Percentiles rank a stretch among this genome's conserved stretches.
These are phyloP conservation scores for Cirrhinus molitorella DNA, from an alignment of 2,797 vertebrate genomes.

Conservation along the genomic window DNA sequence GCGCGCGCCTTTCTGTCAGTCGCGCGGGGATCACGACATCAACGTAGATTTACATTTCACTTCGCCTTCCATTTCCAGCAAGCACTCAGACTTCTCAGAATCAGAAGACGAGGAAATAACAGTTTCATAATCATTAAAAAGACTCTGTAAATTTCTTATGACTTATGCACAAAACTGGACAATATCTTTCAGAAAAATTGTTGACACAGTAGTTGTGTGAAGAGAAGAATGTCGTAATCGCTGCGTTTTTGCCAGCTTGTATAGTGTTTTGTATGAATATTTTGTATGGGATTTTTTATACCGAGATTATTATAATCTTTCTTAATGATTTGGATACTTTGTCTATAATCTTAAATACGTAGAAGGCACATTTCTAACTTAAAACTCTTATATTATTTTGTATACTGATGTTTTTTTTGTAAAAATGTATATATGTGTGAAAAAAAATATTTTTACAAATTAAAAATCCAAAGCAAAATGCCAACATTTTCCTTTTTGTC, in stretches of 20 bases:
- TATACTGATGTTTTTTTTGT: conserved; percentile 81
- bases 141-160: not conserved
- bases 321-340: conserved; percentile 66
- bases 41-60: conserved; percentile 76
- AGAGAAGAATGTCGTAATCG: conserved; percentile 63
- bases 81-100: conserved; percentile 90
- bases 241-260: conserved; percentile 87
- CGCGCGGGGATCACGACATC: conserved; percentile 72
- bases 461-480: conserved; percentile 63
- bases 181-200: not conserved
- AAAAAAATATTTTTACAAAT: conserved; percentile 82
- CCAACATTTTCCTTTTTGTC: not conserved
- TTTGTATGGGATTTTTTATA: conserved; percentile 82
- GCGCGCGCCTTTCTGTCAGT: conserved; percentile 68
- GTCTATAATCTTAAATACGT: conserved; percentile 72
- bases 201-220: not conserved
- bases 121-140: conserved; percentile 73
- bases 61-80: conserved; percentile 84
- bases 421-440: conserved; percentile 66
- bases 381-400: conserved; percentile 86
- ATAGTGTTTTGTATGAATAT: conserved; percentile 81
- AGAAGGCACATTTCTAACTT: conserved; percentile 86
- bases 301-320: conserved; percentile 77
- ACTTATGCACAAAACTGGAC: not conserved
- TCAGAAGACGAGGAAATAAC: conserved; percentile 92